Percentiles rank a stretch among this genome's conserved stretches.
phyloP scores from a whole-genome alignment of 2,113 vertebrate genomes.

The Clinocottus analis region DNA sequence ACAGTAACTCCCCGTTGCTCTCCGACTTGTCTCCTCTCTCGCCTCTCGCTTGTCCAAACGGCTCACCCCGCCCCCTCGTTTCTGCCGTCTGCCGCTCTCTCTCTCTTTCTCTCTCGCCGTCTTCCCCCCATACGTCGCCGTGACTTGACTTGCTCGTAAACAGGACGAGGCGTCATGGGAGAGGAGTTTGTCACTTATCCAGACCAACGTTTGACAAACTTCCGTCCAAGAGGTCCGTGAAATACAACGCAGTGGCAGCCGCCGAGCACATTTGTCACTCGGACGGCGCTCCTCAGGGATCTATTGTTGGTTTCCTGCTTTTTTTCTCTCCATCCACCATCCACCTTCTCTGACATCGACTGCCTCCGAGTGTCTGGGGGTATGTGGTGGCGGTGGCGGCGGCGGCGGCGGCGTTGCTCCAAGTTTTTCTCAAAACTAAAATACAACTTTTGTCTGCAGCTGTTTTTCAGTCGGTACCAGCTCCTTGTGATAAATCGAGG shows the following conservation, averaged over 20 bases:
- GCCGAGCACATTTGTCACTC: slow-evolving; percentile 61
- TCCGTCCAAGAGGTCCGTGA: slow-evolving; percentile 55
- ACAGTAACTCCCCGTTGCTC: slow-evolving; percentile 57
- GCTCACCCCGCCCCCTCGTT: slow-evolving; percentile 6
- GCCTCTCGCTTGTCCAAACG: slow-evolving; percentile 37
- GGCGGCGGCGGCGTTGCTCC: neutral
- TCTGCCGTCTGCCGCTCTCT: slow-evolving; percentile 10
- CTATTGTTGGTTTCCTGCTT: slow-evolving; percentile 35
- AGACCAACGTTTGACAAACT: slow-evolving; percentile 61
- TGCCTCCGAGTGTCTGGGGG: slow-evolving; percentile 17
- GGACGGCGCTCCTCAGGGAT: slow-evolving; percentile 47
- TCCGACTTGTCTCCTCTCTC: slow-evolving; percentile 34
- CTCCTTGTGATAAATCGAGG: neutral
- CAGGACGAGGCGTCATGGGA: slow-evolving; percentile 69
- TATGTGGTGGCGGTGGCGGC: neutral
- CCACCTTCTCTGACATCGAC: slow-evolving; percentile 43
- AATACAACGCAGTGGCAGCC: slow-evolving; percentile 68
- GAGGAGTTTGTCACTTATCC: slow-evolving; percentile 73
- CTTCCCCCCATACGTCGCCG: slow-evolving; percentile 30
- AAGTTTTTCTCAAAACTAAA: slow-evolving; percentile 25
- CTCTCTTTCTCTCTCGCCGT: no score
- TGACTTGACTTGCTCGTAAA: slow-evolving; percentile 61
- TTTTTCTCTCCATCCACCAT: neutral
- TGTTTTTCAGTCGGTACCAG: neutral
- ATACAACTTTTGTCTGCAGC: slow-evolving; percentile 9